These are phyloP conservation scores for Dasypolia templi DNA, from an alignment of 2,888 invertebrate species.

Conservation along the genomic window DNA sequence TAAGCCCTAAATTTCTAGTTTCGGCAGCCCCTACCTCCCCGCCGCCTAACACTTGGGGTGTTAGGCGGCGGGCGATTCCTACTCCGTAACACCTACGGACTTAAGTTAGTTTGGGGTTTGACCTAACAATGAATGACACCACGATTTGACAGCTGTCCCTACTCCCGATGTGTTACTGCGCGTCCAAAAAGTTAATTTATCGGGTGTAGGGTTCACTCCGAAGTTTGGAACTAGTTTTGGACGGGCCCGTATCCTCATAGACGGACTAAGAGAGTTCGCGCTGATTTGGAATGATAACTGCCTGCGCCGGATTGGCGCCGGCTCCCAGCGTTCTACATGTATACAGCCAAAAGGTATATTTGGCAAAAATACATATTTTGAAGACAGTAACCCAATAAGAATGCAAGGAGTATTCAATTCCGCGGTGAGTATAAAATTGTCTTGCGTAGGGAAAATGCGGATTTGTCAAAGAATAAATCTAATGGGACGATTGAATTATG, in stretches of 20 bases:
- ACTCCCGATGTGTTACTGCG: no score
- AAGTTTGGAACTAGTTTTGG: not conserved
- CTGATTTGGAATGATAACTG: not conserved
- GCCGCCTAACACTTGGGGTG: no score
- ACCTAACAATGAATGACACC: no score
- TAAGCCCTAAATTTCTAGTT: no score
- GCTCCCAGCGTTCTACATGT: not conserved
- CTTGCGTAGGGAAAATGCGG: constrained; percentile 17
- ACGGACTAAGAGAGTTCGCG: not conserved
- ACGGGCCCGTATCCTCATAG: not conserved
- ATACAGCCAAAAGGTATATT: not conserved
- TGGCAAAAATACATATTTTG: constrained; percentile 20
- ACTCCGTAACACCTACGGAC: no score
- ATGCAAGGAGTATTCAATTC: constrained; percentile 45
- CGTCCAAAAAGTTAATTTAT: no score
- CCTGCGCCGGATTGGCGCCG: not conserved
- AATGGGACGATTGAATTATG: constrained; percentile 2
- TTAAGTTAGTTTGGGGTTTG: no score
- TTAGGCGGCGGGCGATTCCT: no score
- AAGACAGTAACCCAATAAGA: constrained; percentile 12
- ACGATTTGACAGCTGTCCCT: no score
- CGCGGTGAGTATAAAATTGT: constrained; percentile 28
- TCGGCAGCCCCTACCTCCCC: no score
- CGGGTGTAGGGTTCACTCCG: no score
- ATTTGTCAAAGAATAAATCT: constrained; percentile 50